Conservation (phyloP, 2,113 vertebrate genomes). For the Echinops telfairi region DNA sequence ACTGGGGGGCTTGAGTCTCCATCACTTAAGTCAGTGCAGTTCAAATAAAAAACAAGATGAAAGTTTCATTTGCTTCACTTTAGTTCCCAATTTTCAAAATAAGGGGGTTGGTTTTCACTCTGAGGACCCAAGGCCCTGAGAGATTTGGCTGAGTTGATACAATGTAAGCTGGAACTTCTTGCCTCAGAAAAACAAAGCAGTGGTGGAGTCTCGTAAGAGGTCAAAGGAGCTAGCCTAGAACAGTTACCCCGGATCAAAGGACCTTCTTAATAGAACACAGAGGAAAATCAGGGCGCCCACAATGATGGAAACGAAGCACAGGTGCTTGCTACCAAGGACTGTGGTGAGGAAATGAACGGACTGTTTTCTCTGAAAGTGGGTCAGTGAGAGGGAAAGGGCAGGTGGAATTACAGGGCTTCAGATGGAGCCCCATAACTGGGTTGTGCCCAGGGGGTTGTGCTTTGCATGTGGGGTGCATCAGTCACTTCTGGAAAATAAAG, state of each 20-base stretch:
- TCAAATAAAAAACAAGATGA: too few relatives aligned
- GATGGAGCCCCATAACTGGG: neutral
- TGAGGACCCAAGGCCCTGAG: neutral
- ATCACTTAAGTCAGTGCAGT: too few relatives aligned
- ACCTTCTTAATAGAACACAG: neutral
- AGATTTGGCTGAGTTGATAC: neutral
- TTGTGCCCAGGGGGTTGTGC: neutral
- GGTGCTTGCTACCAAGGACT: neutral
- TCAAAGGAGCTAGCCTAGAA: neutral
- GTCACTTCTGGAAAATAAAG: slow-evolving; percentile 19
- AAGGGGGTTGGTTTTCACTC: neutral
- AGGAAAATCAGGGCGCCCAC: slow-evolving; percentile 22
- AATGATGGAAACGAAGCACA: neutral
- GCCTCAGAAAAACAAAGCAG: neutral
- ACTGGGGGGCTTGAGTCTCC: too few relatives aligned
- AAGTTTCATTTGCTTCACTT: slow-evolving; percentile 27
- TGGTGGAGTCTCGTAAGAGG: neutral
- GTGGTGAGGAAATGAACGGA: neutral
- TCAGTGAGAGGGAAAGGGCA: neutral
- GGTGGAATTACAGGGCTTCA: neutral
- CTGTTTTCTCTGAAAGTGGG: neutral
- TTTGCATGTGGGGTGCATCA: neutral
- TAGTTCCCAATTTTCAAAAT: neutral
- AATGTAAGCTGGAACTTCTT: neutral
- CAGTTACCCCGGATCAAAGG: neutral